Percentiles rank a stretch among this genome's conserved stretches.
phyloP scores from a whole-genome alignment of 2,888 invertebrate genomes.

The Timema podura region DNA sequence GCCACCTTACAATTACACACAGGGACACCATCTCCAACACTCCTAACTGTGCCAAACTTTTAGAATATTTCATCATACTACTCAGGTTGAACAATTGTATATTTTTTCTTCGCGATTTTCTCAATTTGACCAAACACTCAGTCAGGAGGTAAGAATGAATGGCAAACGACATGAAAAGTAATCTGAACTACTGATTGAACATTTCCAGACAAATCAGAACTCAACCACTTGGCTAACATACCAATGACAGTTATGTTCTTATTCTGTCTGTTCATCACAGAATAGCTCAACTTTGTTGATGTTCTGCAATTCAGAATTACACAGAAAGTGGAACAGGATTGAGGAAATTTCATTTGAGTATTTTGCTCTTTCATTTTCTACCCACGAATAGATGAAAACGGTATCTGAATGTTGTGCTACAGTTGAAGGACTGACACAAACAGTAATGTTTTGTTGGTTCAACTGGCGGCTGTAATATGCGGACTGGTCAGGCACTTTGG shows the following conservation, averaged over 20 bases:
- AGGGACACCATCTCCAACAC: constrained; percentile 5
- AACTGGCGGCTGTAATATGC: background rate
- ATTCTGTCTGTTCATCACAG: background rate
- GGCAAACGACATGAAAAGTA: constrained; percentile 6
- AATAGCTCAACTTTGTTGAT: constrained; percentile 3
- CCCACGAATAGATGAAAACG: background rate
- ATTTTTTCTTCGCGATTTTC: background rate
- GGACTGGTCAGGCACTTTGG: background rate
- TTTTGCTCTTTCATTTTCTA: constrained; percentile 1
- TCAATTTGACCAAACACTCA: background rate
- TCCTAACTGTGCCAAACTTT: background rate
- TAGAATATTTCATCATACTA: background rate
- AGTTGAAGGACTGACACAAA: background rate
- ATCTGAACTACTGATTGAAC: background rate
- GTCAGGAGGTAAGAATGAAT: background rate
- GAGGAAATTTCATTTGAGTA: constrained; percentile 3
- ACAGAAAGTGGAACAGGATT: background rate
- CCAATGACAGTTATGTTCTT: background rate
- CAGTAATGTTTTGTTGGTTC: background rate
- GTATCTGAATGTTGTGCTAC: background rate
- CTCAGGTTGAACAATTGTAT: background rate
- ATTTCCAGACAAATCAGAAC: background rate
- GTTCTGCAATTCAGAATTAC: background rate
- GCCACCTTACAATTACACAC: background rate
- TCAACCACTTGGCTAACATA: background rate